Base-by-base conservation (phyloP, 2,113 vertebrate genomes). In the Mustelus asterias region DNA sequence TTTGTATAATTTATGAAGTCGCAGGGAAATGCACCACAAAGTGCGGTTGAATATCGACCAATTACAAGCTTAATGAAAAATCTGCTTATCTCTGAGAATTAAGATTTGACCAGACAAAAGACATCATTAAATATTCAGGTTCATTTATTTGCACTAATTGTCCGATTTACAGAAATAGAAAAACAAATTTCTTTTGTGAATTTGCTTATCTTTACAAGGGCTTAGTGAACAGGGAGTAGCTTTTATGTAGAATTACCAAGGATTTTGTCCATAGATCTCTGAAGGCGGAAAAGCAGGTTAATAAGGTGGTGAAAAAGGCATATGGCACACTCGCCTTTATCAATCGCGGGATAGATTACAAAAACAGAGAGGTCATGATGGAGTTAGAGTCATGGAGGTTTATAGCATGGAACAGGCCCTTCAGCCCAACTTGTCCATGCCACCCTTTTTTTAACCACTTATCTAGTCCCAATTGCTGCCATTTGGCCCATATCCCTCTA, bases 1-100 rank as follows among this genome's bases (percentile, higher is more conserved):
- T 26, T 14, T 72, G 24, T 95, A 72, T 95, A 70, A 95, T 95
- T 72, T 48, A 95, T 95, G 94, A 95, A 70, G 65, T 70, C 4
- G 11, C 41, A 72, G 70, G 1, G 72, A 95, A 95, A 20, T 48
- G 65, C 10, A 3, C 24, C 69, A 54, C n/a, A 94, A 94, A 70
- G 22, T 54, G 9, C 8, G 94, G 69, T 26, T 16, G 54, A 90
- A 72, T 48, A 72, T 1, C 24, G 72, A 22, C 89, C 60, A n/a
- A 65, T 93, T 93, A 65, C 20, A 20, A 7, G 16, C 60, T 60
- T 13, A 95, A 44, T 72, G 22, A 26, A 70, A 70, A 95, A 24
- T 14, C 24, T 29, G 20, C 26, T 95, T 29, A 41, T 94, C n/a
- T 94, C 37, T 0, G n/a, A 44, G 92, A 44, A 6, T 94, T 58